These are phyloP conservation scores for Ostrea edulis DNA, from an alignment of 1,140 invertebrate genomes.

Conservation along the genomic window DNA sequence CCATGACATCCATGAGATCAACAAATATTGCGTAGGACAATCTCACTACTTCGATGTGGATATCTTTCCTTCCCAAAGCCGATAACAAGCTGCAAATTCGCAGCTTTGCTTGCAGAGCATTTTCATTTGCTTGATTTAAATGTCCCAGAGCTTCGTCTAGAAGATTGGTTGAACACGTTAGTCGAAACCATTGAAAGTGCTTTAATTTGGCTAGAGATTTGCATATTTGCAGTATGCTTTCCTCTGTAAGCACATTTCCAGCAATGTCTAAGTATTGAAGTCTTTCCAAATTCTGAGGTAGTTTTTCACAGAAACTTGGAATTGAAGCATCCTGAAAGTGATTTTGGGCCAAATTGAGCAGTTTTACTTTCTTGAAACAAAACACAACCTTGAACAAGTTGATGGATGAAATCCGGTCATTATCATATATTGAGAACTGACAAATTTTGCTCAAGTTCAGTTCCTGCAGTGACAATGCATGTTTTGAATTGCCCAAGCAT, in stretches of 20 bases:
- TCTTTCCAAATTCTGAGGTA: conserved; percentile 49
- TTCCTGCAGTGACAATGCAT: conserved; percentile 64
- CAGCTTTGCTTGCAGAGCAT: conserved; percentile 49
- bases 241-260: conserved; percentile 62
- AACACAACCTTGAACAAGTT: conserved; percentile 62
- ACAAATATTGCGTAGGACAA: conserved; percentile 67
- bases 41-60: conserved; percentile 63
- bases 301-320: conserved; percentile 59
- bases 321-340: conserved; percentile 63
- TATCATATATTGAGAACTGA: conserved; percentile 65
- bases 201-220: conserved; percentile 60
- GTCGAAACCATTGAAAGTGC: conserved; percentile 63
- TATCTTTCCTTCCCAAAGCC: conserved; percentile 60
- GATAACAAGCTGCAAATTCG: conserved; percentile 55
- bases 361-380: conserved; percentile 62
- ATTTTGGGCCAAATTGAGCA: conserved; percentile 67
- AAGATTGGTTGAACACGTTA: conserved; percentile 62
- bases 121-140: conserved; percentile 44
- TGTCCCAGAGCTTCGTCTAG: conserved; percentile 56
- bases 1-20: conserved; percentile 65
- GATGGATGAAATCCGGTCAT: conserved; percentile 61
- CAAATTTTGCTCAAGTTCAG: conserved; percentile 70
- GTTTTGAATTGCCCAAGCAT: conserved; percentile 62
- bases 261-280: conserved; percentile 67
- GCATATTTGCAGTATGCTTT: conserved; percentile 62